Evolutionary conservation across 2,113 vertebrate species (phyloP).

Genomic region (Anguilla japonica): DNA sequence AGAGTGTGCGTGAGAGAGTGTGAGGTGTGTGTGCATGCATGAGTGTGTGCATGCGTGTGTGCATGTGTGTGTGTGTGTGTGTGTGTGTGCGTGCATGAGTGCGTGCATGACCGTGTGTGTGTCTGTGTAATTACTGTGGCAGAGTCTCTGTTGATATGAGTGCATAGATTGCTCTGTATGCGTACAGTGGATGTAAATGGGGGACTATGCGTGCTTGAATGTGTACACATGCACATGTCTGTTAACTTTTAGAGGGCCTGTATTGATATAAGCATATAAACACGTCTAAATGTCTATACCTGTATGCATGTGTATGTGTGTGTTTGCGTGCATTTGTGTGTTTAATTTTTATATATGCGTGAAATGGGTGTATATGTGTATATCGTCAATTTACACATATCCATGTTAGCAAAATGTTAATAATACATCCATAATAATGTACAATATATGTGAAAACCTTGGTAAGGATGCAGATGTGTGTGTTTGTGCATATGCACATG

Average conservation of each 20-base stretch:
- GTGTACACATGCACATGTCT: background rate
- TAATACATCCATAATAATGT: no score
- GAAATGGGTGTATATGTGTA: no score
- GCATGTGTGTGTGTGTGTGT: background rate
- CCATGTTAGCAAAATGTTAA: no score
- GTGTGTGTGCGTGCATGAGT: background rate
- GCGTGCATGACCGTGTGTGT: conserved; percentile 5
- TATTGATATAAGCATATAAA: background rate
- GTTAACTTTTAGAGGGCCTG: background rate
- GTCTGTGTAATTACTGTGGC: background rate
- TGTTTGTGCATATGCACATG: no score
- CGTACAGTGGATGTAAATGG: background rate
- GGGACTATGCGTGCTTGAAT: background rate
- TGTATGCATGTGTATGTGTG: background rate
- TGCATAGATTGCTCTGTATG: background rate
- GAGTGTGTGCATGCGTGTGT: no score
- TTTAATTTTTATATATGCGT: no score
- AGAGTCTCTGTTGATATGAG: background rate
- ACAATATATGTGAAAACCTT: no score
- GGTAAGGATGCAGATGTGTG: no score
- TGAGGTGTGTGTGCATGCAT: background rate
- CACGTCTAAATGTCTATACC: background rate
- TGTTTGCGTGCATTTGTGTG: background rate
- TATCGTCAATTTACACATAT: no score
- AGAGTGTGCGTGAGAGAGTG: background rate